Evolutionary conservation across 2,888 invertebrate genomes (phyloP).

Genomic region (Pteria penguin): DNA sequence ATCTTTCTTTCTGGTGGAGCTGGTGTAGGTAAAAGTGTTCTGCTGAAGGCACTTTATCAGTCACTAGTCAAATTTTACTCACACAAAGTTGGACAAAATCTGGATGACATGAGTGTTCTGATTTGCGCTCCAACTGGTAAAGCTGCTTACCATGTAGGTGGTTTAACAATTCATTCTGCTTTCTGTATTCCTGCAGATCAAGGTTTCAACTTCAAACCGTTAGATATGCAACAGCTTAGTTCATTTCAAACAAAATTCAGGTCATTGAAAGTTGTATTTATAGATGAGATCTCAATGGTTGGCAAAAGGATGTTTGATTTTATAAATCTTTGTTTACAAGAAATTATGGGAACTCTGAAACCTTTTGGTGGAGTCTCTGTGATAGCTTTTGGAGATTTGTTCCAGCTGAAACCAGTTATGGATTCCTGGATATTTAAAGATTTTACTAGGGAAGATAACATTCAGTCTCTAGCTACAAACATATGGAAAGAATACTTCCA

Average conservation of each 20-base stretch:
- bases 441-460: conserved; percentile 1
- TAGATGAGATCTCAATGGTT: conserved; percentile 60
- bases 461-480: conserved; percentile 34
- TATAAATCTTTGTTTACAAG: conserved; percentile 50
- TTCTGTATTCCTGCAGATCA: conserved; percentile 44
- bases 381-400: conserved; percentile 49
- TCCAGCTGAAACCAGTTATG: conserved; percentile 51
- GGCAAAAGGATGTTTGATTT: conserved; percentile 49
- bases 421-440: conserved; percentile 49
- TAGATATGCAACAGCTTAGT: conserved; percentile 46
- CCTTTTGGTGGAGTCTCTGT: conserved; percentile 49
- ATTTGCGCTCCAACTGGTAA: conserved; percentile 50
- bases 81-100: conserved; percentile 28
- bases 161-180: conserved; percentile 43
- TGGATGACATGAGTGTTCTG: conserved; percentile 35
- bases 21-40: conserved; percentile 42
- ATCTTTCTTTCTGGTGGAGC: conserved; percentile 39
- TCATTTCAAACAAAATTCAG: conserved; percentile 33
- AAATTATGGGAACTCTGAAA: conserved; percentile 39
- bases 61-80: conserved; percentile 37
- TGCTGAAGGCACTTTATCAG: conserved; percentile 37
- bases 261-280: conserved; percentile 46
- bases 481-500: conserved; percentile 45
- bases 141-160: conserved; percentile 48
- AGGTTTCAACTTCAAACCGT: conserved; percentile 48